phyloP scores from a whole-genome alignment of 1,140 invertebrate species.

The Lamellibrachia luymesi region DNA sequence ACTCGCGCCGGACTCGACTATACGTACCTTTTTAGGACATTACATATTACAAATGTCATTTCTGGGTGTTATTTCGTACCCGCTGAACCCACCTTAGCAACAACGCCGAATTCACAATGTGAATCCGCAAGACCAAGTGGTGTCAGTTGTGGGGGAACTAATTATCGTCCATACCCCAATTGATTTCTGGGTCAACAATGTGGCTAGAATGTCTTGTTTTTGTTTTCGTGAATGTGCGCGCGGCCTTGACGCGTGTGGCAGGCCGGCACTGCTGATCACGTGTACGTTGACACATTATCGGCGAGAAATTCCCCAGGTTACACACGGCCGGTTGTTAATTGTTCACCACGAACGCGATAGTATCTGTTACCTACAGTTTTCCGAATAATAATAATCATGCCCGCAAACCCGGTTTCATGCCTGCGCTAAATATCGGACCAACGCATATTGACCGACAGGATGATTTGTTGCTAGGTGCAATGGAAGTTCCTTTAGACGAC shows the following conservation, averaged over 20 bases:
- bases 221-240: not conserved
- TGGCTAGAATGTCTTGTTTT: not conserved
- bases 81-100: not conserved
- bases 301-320: not conserved
- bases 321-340: not conserved
- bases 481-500: not conserved
- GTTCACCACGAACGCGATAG: not conserved
- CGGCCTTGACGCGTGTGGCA: not conserved
- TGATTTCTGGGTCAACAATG: not conserved
- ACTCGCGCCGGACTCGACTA: no score
- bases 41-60: not conserved
- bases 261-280: not conserved
- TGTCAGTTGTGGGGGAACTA: not conserved
- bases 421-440: not conserved
- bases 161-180: not conserved
- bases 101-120: not conserved
- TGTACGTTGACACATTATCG: not conserved
- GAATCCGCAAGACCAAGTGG: not conserved
- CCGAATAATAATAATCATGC: not conserved
- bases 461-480: not conserved
- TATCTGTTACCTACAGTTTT: not conserved
- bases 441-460: not conserved
- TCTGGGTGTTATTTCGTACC: not conserved
- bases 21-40: not conserved
- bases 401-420: not conserved